phyloP scores from a whole-genome alignment of 1,140 invertebrate genomes.

The Nasonia vitripennis region DNA sequence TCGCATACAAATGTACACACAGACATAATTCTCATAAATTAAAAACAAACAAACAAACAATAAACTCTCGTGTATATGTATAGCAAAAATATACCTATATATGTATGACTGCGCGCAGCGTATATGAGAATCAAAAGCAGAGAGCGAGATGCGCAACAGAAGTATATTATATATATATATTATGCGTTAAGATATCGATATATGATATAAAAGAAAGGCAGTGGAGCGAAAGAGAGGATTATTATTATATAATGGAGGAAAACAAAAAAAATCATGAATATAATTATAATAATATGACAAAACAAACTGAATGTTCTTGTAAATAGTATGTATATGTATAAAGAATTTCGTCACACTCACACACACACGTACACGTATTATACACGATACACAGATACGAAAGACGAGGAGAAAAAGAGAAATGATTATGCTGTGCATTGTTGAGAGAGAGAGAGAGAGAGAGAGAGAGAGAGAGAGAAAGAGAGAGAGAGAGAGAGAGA shows the following conservation, averaged over 20 bases:
- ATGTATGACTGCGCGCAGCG: constrained; percentile 34
- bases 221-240: neutral
- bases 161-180: constrained; percentile 36
- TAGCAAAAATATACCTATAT: constrained; percentile 37
- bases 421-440: constrained; percentile 1
- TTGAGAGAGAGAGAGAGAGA: neutral
- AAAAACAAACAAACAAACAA: neutral
- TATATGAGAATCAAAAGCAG: constrained; percentile 45
- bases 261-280: neutral
- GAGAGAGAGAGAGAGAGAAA: neutral
- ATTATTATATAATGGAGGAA: neutral
- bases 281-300: constrained; percentile 9
- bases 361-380: neutral
- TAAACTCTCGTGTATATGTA: constrained; percentile 16
- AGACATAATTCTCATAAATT: neutral
- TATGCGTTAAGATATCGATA: constrained; percentile 34
- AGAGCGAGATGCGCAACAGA: neutral
- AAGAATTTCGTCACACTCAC: constrained; percentile 27
- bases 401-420: neutral
- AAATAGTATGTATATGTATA: constrained; percentile 49
- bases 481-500: neutral
- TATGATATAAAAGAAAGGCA: constrained; percentile 4
- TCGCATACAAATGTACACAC: neutral
- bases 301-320: constrained; percentile 41
- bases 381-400: neutral